Evolutionary conservation across 2,888 invertebrate species (phyloP).

Genomic region (Linyphia triangularis): DNA sequence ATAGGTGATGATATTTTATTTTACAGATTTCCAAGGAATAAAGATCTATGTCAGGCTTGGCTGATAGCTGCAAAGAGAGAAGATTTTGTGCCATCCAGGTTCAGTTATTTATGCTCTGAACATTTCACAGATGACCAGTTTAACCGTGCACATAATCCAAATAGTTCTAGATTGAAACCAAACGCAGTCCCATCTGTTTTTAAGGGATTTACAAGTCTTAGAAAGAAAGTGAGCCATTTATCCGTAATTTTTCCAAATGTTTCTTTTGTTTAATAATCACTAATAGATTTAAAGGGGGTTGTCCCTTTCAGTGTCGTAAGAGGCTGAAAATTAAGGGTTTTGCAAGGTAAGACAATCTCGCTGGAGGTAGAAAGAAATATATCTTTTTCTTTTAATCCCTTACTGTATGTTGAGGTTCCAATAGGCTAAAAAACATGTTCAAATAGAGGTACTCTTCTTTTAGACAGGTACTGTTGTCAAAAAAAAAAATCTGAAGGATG

Average conservation of each 20-base stretch:
- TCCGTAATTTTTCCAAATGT: not conserved
- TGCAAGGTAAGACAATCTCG: no score
- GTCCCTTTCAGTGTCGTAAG: no score
- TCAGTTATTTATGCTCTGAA: conserved; percentile 25
- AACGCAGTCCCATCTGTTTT: conserved; percentile 44
- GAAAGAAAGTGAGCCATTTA: not conserved
- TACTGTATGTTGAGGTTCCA: no score
- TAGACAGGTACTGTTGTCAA: no score
- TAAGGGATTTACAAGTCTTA: not conserved
- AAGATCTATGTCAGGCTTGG: not conserved
- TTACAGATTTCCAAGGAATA: conserved; percentile 30
- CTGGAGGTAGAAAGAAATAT: no score
- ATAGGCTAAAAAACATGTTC: no score
- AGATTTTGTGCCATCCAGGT: conserved; percentile 3
- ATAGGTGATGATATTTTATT: not conserved
- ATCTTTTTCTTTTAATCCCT: no score
- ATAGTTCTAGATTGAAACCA: not conserved
- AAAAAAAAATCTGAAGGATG: no score
- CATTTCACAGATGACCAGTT: conserved; percentile 46
- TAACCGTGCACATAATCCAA: not conserved
- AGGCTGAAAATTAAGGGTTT: no score
- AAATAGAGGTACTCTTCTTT: no score
- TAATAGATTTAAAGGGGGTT: no score
- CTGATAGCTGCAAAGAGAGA: conserved; percentile 6
- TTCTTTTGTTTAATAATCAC: no score